Base-by-base conservation (phyloP, 2,888 invertebrate species). In the Synergus japonicus region DNA sequence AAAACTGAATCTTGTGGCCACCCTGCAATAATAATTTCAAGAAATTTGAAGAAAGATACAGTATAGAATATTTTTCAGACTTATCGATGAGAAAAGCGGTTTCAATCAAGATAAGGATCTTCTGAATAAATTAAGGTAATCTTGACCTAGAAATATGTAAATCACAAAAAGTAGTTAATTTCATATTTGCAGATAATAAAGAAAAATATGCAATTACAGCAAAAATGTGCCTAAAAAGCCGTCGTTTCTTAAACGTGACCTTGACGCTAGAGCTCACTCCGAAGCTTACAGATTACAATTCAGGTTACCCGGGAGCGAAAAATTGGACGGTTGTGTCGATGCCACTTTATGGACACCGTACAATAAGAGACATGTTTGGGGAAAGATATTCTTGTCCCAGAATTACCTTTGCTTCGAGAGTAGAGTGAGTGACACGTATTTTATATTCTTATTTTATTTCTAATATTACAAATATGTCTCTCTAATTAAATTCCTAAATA, bases 361-460 rank as follows among this genome's bases (percentile, higher is more conserved):
- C 91, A 97, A 98, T 90, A 98, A 98, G 91, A 95, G 95, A 85
- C 96, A 97, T 90, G 96, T 97, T 79, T 95, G 95, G 93, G 99
- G 99, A 18, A 94, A 96, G 85, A 93, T 99, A 88, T 99, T 96
- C 92, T 93, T 99, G 76, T 99, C 99, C 0, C 96, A 97, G 89
- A 98, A 97, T 93, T 99, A 98, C 92, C 94, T 99, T 88, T 99
- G 99, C 92, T 99, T 99, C 91, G 97, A 97, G 90, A 99, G 99
- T 92, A 95, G 97, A 93, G 98, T 98, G 90, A 94, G 94, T 92
- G 79, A 80, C 18, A 73, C 43, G 49, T 66, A 78, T 64, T 60
- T 66, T 63, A 41, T 49, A 78, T 80, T 82, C 78, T 79, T 79
- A 81, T 85, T 10, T 77, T 54, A 60, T 73, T 76, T 43, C 43